Conservation (phyloP, 2,113 vertebrate genomes). For the Tragelaphus strepsiceros region DNA sequence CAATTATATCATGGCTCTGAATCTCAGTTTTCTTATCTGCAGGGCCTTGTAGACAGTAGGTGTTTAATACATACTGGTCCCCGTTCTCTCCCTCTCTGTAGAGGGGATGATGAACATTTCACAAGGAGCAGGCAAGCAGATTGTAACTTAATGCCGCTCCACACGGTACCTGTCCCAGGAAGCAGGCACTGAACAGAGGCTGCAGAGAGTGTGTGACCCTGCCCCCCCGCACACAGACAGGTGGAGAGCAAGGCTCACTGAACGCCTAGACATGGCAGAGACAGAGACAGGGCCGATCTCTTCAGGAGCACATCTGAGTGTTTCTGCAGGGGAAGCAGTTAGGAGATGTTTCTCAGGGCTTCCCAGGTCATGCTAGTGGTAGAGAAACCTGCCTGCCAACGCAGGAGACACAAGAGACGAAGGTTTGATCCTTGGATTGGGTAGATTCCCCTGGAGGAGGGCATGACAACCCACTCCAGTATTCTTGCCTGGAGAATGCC, state of each 20-base stretch:
- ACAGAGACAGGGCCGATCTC: background rate
- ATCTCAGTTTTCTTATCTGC: background rate
- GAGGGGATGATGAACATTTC: background rate
- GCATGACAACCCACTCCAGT: background rate
- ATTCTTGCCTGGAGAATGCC: background rate
- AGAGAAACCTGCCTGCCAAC: background rate
- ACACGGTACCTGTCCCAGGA: background rate
- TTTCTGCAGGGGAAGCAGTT: background rate
- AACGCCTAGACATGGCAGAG: background rate
- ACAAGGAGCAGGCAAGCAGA: background rate
- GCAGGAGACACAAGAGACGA: background rate
- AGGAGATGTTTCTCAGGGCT: background rate
- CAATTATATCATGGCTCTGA: background rate
- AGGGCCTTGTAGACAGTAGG: too few species aligned
- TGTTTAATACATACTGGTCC: background rate
- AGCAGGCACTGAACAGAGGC: background rate
- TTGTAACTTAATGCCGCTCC: background rate
- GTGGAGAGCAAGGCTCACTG: background rate
- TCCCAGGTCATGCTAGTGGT: background rate
- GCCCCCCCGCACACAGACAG: background rate
- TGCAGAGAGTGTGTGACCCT: too few species aligned
- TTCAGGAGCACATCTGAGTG: background rate
- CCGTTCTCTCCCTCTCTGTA: fast-evolving
- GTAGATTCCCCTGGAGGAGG: background rate
- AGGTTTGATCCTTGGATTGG: background rate